Base-by-base conservation (phyloP, 2,797 vertebrate species). In the Austrolebias charrua region DNA sequence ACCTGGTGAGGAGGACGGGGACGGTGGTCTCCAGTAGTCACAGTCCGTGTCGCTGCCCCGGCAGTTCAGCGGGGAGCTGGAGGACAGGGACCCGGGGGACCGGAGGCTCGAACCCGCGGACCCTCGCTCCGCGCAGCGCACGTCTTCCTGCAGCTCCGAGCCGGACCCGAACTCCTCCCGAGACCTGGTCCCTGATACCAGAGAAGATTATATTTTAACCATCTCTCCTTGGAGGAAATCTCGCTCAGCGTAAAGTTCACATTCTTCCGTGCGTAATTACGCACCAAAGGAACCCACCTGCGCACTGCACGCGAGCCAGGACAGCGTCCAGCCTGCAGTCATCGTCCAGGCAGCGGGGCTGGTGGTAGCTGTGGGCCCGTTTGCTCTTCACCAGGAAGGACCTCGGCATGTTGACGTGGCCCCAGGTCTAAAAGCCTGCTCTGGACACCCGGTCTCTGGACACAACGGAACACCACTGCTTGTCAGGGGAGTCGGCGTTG, bases 351-450 rank as follows among this genome's bases (percentile, higher is more conserved):
- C 88, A 88, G 28, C 97, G 92, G 24, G 94, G 95, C 85, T 95
- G 95, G 83, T 99, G 97, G 92, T 99, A 98, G 90, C 96, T 99
- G 91, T 98, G 96, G 24, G 97, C 97, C 87, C 96, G 92, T 88
- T 99, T 99, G 79, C 97, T 98, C 91, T 98, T 99, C 73, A 98
- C 97, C 58, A 98, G 90, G 86, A 98, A 99, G 29, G 97, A 98
- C 81, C 97, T 94, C 79, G 97, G 97, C 97, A 99, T 98, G 69
- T 55, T 77, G 56, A 46, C 1, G 16, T 33, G 1, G 12, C 35
- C 2, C 68, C 49, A 60, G 60, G 4, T 44, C 20, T 71, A 57
- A 77, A 73, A 77, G 72, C 81, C 20, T 75, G 76, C 72, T 59
- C 59, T 71, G 68, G 73, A 71, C 55, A 88, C 83, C 85, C 81